phyloP scores from a whole-genome alignment of 1,140 invertebrate genomes.

The Drosophila elegans region DNA sequence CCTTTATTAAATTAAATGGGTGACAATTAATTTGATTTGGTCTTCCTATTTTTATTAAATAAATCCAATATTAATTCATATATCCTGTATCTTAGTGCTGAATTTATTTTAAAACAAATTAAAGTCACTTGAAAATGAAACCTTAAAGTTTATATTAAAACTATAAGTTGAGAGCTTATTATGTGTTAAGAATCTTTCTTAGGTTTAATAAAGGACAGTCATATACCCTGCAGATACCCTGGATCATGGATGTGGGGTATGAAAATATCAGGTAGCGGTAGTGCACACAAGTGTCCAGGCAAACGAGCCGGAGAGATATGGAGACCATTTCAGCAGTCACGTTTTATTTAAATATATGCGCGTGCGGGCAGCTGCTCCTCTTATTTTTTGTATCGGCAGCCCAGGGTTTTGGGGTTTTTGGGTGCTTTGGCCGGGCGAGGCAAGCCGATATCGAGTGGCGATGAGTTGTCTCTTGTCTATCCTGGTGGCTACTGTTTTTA shows the following conservation, averaged over 20 bases:
- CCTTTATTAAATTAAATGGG: no score
- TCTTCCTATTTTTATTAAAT: no score
- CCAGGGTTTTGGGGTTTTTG: conserved; percentile 8
- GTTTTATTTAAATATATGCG: conserved; percentile 84
- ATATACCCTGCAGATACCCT: conserved; percentile 11
- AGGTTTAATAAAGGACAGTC: background rate
- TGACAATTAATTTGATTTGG: no score
- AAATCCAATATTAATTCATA: no score
- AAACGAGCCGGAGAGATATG: conserved; percentile 74
- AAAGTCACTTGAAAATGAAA: no score
- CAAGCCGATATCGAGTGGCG: conserved; percentile 25
- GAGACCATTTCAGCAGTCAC: conserved; percentile 79
- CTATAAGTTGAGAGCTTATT: no score
- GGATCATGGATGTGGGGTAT: conserved; percentile 8
- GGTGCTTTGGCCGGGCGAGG: conserved; percentile 29
- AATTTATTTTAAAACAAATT: background rate
- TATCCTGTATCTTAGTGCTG: no score
- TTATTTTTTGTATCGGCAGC: conserved; percentile 3
- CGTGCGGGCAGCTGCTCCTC: conserved; percentile 75
- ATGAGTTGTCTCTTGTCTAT: conserved; percentile 57
- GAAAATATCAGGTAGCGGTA: conserved; percentile 74
- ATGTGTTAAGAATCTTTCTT: no score
- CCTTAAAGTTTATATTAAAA: no score
- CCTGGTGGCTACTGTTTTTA: conserved; percentile 52
- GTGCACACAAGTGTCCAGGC: conserved; percentile 78